These are phyloP conservation scores for Suillia variegata DNA, from an alignment of 2,888 invertebrate genomes.

Conservation along the genomic window DNA sequence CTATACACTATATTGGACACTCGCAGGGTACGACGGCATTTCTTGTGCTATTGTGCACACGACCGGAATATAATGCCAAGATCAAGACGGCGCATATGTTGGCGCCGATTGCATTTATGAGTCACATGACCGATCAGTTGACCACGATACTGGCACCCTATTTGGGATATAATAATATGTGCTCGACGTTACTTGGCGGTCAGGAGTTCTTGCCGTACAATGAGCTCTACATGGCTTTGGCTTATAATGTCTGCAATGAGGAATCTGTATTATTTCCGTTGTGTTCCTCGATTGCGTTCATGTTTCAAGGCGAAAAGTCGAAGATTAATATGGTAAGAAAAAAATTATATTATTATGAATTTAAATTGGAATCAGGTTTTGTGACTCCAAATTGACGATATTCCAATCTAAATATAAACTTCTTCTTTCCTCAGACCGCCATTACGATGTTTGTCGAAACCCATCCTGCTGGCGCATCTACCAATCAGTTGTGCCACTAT, in stretches of 20 bases:
- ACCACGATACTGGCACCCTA: constrained; percentile 58
- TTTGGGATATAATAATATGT: constrained; percentile 38
- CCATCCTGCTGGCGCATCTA: constrained; percentile 48
- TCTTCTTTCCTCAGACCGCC: constrained; percentile 34
- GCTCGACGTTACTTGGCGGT: constrained; percentile 36
- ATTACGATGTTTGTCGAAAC: constrained; percentile 33
- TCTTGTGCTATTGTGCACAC: constrained; percentile 42
- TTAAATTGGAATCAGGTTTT: too few relatives aligned
- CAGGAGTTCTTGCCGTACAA: constrained; percentile 69
- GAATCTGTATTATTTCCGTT: constrained; percentile 46
- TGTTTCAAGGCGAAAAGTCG: constrained; percentile 59
- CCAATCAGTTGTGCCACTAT: constrained; percentile 50
- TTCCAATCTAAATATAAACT: neutral
- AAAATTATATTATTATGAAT: too few relatives aligned
- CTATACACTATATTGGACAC: constrained; percentile 52
- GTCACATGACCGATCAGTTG: constrained; percentile 61
- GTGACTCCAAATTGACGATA: neutral
- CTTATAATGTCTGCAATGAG: constrained; percentile 60
- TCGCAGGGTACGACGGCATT: constrained; percentile 53
- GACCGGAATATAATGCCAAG: constrained; percentile 48
- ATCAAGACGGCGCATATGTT: constrained; percentile 52
- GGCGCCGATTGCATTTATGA: constrained; percentile 61
- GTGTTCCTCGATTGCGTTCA: constrained; percentile 66
- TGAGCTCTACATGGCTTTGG: constrained; percentile 61
- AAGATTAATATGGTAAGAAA: constrained; percentile 35